Base-by-base conservation (phyloP, 2,797 vertebrate genomes). In the Chelon auratus region DNA sequence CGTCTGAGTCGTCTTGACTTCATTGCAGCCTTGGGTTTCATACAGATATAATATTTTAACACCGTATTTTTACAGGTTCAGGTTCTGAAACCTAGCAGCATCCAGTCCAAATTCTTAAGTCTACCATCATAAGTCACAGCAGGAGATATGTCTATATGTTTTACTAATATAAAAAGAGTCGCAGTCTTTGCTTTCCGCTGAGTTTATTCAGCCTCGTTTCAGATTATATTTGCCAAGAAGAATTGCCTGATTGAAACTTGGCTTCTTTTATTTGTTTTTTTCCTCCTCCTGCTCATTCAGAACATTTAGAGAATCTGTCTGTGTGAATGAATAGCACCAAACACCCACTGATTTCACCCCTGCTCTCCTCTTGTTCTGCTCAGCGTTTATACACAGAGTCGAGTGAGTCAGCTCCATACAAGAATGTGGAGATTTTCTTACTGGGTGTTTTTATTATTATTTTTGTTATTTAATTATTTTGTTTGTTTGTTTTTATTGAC, bases 281-380 rank as follows among this genome's bases (percentile, higher is more conserved):
- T 54, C 13, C 24, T 9, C 15, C 48, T 26, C 11, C 51, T 22
- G 12, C 77, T 83, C 82, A 86, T 91, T 89, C 69, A 88, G 76
- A 87, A 86, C 61, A 8, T 52, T 77, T 40, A 26, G 26, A 72
- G 69, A 72, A 12, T 58, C 55, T 82, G 5, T 68, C 67, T 61
- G 45, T 73, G 66, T 90, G 78, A 89, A 89, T 92, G 89, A 89
- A 91, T 65, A 77, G 81, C 78, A 62, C 36, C 68, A 84, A 82
- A 84, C 88, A 26, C 86, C 90, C 86, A 87, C 88, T 26, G 43
- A 50, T 11, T 30, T 78, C 79, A 77, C 78, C 83, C 77, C 72
- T 76, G 87, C 66, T 72, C 86, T 68, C 33, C 74, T 86, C 77
- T 82, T 61, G 75, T 81, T 84, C 70, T 43, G 58, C 69, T 79